Base-by-base conservation (phyloP, 2,797 vertebrate genomes). In the Kryptolebias ocellatus region DNA sequence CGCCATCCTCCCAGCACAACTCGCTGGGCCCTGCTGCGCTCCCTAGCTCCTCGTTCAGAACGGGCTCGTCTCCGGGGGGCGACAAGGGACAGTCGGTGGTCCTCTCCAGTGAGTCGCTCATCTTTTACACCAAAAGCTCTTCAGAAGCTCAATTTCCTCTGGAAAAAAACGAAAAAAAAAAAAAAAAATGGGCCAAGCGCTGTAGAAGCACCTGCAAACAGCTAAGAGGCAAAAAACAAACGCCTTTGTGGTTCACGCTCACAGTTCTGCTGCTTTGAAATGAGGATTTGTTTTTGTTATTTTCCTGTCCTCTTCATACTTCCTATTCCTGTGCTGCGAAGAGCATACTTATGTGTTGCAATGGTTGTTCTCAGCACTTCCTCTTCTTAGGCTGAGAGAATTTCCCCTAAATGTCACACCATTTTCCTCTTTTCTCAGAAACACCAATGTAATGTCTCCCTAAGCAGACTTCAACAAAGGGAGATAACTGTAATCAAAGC, bases 81-180 rank as follows among this genome's bases (percentile, higher is more conserved):
- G 46, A 15, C 59, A 77, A 29, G 34, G 84, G 78, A 62, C 78
- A 71, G 31, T 93, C 88, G 55, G 89, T 91, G 2, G 90, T 89
- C 64, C 49, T 88, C 76, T 93, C 92, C 63, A 92, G 71, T 10
- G 82, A 75, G 31, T 83, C 85, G 16, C 82, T 88, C 92, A 93
- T 93, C 62, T 59, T 79, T 63, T 6, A 57, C 56, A 44, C 12
- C 17, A 51, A 39, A 17, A 47, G 15, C 24, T 34, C 61, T 64
- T 27, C 39, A 69, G 39, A 53, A 34, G 28, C 16, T 47, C 57
- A 2, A 53, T 58, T 49, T 45, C n/a, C 46, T n/a, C 39, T 49
- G 46, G n/a, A 24, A 44, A 50, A 17, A 59, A 60, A 50, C n/a
- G n/a, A n/a, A n/a, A 24, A 24, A 24, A 1, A 24, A 24, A 24